A percentile compares a stretch with the other conserved stretches of the same genome.
Conservation (phyloP, 2,888 invertebrate species). For the Camponotus fellah region DNA sequence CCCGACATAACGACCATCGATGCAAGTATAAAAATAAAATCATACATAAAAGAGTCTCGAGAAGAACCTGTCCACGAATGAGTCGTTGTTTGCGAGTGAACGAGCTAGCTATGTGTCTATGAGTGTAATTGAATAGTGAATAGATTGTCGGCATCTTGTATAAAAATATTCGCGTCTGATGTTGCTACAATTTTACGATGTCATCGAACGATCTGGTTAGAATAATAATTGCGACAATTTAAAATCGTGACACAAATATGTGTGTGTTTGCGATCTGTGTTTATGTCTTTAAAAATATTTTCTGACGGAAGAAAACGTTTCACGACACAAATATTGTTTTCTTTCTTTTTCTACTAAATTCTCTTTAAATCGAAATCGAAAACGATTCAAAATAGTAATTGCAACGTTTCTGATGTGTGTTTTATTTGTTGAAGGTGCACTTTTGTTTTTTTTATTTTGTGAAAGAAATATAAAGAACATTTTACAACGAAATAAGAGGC, state of each 20-base stretch:
- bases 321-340: background rate
- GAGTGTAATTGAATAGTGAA: conserved; percentile 11
- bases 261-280: background rate
- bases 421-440: background rate
- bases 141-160: conserved; percentile 1
- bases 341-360: background rate
- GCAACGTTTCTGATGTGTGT: conserved; percentile 2
- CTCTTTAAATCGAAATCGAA: background rate
- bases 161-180: conserved; percentile 7
- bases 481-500: background rate
- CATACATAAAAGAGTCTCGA: conserved; percentile 27
- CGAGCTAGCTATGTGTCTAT: background rate
- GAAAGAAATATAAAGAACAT: background rate
- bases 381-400: conserved; percentile 8
- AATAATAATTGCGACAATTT: conserved; percentile 16
- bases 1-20: conserved; percentile 45
- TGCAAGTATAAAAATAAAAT: conserved; percentile 52
- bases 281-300: background rate
- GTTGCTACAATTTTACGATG: conserved; percentile 4
- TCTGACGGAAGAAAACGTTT: background rate
- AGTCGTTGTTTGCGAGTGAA: conserved; percentile 16
- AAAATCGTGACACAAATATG: conserved; percentile 3
- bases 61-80: conserved; percentile 15
- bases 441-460: background rate
- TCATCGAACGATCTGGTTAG: background rate